A percentile compares a stretch with the other conserved stretches of the same genome.
These are phyloP conservation scores for human DNA, from an alignment of 2,113 vertebrate species.

Conservation along the genomic window GRCh38 chr5:80016501-80017000, in stretches of 20 bases:
- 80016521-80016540: constrained; percentile 34
- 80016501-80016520: constrained; percentile 44
- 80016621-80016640: not conserved
- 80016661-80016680: not conserved
- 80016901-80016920: not conserved
- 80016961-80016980: not conserved
- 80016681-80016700: not conserved
- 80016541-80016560: constrained; percentile 35
- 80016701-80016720: not conserved
- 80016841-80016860: not conserved
- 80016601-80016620: not conserved
- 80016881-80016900: not conserved
- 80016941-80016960: not conserved
- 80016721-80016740: not conserved
- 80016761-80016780: not conserved
- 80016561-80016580: not conserved
- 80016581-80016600: not conserved
- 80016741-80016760: not conserved
- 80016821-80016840: not conserved
- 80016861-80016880: not conserved
- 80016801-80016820: not conserved
- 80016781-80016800: not conserved
- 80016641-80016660: not conserved
- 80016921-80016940: not conserved
- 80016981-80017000: not conserved